Base-by-base conservation (phyloP, 2,797 vertebrate genomes). In the Echeneis naucrates region DNA sequence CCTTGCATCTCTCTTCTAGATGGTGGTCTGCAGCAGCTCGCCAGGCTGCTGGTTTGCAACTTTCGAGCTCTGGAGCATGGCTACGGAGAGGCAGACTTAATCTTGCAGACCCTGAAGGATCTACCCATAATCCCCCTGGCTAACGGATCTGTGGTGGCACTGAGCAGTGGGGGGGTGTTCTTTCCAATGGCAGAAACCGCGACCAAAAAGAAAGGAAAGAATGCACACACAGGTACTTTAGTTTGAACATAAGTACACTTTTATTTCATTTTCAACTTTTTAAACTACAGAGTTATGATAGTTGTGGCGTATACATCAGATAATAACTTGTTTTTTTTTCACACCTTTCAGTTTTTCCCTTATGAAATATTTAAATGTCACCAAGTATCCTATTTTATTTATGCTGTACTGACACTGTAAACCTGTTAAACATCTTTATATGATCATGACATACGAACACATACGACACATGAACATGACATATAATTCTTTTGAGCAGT, bases 121-220 rank as follows among this genome's bases (percentile, higher is more conserved):
- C 82, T 95, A 80, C 92, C 93, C 83, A 92, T 96, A 72, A 92
- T 96, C 64, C 95, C 95, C 26, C 87, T 96, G 78, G 93, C 94
- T 7, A 90, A 95, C 1, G 93, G 93, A 17, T 91, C 89, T 1
- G 80, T 92, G 54, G 94, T 95, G 79, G 80, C 94, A 13, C 87
- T 95, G 2, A 92, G 55, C 4, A 51, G 68, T 1, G 88, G 90
- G 58, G 90, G 83, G 0, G 90, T 95, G 8, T 96, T 96, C 86
- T 95, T 96, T 81, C 95, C 95, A 5, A 80, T 94, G 73, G 90
- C 87, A 33, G 89, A 94, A 58, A 48, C 38, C 52, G 83, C 66
- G 38, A 88, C 48, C 17, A 87, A 88, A 50, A 88, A 85, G 73
- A 81, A 84, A 70, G 26, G 26, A 62, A 42, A 68, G 38, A n/a